These are phyloP conservation scores for Drosophila nikananu DNA, from an alignment of 1,140 invertebrate genomes.

Conservation along the genomic window DNA sequence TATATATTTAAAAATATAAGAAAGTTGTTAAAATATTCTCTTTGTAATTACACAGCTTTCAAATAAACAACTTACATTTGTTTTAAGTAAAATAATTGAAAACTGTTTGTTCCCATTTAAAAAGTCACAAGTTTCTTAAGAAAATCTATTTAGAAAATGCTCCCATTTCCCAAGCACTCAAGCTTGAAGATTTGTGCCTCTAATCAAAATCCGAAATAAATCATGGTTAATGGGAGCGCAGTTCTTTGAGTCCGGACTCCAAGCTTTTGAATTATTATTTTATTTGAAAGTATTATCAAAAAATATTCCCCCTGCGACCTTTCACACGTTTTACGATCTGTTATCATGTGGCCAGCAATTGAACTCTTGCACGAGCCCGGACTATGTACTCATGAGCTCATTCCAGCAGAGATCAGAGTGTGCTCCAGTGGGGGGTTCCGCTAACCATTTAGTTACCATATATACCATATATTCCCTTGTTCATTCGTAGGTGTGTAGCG, in stretches of 20 bases:
- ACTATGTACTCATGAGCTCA: slow-evolving; percentile 7
- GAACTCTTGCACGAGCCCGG: slow-evolving; percentile 54
- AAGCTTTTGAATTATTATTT: slow-evolving; percentile 17
- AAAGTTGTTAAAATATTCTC: background rate
- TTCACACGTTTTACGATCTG: slow-evolving; percentile 46
- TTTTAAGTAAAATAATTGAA: background rate
- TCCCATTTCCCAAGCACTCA: slow-evolving; percentile 21
- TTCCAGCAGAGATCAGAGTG: slow-evolving; percentile 17
- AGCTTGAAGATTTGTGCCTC: slow-evolving; percentile 13
- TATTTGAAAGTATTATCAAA: slow-evolving; percentile 22
- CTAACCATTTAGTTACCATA: background rate
- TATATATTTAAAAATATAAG: too few species aligned
- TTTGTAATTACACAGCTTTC: background rate
- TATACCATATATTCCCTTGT: background rate
- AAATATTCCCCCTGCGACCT: slow-evolving; percentile 16
- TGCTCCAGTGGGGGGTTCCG: slow-evolving; percentile 12
- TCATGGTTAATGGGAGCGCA: background rate
- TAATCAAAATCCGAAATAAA: slow-evolving; percentile 22
- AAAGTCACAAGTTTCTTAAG: background rate
- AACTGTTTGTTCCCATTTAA: slow-evolving; percentile 1
- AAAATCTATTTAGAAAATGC: slow-evolving; percentile 1
- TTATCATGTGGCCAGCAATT: slow-evolving; percentile 66
- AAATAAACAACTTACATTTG: background rate
- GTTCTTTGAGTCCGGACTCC: slow-evolving; percentile 1
- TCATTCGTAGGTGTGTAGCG: background rate